phyloP scores from a whole-genome alignment of 1,140 invertebrate genomes.

The Liolophura sinensis region DNA sequence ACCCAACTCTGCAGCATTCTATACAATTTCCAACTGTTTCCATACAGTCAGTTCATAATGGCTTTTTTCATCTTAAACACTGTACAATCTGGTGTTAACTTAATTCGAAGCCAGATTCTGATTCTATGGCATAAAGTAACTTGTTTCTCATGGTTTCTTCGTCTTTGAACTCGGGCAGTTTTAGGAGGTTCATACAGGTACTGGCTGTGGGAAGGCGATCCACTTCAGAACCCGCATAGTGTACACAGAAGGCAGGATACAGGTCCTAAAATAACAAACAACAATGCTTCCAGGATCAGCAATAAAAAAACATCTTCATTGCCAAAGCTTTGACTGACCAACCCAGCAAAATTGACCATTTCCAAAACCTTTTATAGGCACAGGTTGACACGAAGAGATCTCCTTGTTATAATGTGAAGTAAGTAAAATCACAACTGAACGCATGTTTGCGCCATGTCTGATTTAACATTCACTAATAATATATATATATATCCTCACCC shows the following conservation, averaged over 20 bases:
- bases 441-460: too few relatives aligned
- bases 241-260: conserved; percentile 92
- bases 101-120: conserved; percentile 93
- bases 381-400: too few relatives aligned
- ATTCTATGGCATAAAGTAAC: conserved; percentile 90
- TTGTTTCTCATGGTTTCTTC: conserved; percentile 80
- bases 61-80: too few relatives aligned
- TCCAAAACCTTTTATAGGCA: neutral
- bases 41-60: too few relatives aligned
- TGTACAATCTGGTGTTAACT: conserved; percentile 54
- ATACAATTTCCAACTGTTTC: too few relatives aligned
- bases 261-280: conserved; percentile 71
- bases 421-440: too few relatives aligned
- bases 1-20: too few relatives aligned
- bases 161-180: conserved; percentile 87
- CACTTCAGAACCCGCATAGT: conserved; percentile 77
- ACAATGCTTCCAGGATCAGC: neutral
- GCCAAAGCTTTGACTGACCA: neutral
- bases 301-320: neutral
- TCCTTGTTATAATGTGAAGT: too few relatives aligned
- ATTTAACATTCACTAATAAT: too few relatives aligned
- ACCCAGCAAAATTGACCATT: neutral
- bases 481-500: too few relatives aligned
- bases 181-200: conserved; percentile 97
- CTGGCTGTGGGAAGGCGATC: conserved; percentile 92